These are phyloP conservation scores for Pterocles burchelli DNA, from an alignment of 2,113 vertebrate genomes.

Conservation along the genomic window DNA sequence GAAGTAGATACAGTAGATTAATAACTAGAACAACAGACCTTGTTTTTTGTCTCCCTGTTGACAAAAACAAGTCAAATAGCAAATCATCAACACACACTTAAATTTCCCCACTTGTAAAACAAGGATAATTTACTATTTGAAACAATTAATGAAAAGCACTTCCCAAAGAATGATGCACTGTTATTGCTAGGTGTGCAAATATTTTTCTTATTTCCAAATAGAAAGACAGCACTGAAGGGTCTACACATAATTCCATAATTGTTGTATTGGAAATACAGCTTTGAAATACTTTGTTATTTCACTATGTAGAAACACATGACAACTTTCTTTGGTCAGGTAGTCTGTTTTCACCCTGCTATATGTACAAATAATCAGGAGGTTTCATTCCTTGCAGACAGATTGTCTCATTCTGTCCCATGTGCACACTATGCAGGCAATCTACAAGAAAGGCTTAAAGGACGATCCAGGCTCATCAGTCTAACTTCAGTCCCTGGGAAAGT, in stretches of 20 bases:
- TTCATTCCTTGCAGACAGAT: background rate
- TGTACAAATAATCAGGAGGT: background rate
- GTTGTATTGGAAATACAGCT: background rate
- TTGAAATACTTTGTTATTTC: background rate
- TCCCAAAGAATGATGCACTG: background rate
- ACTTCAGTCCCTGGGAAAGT: too few relatives aligned
- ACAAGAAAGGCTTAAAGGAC: too few relatives aligned
- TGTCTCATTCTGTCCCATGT: background rate
- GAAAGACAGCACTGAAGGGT: background rate
- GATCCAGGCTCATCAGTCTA: too few relatives aligned
- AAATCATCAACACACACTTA: background rate
- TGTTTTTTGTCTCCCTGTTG: background rate
- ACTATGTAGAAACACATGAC: background rate
- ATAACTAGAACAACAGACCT: background rate
- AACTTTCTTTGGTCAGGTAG: background rate
- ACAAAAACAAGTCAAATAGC: background rate
- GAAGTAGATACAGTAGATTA: background rate
- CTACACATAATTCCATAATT: background rate
- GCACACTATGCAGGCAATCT: background rate
- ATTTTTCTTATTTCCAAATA: background rate
- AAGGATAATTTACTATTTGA: background rate
- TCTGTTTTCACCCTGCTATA: background rate
- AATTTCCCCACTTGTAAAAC: background rate
- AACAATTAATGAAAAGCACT: background rate
- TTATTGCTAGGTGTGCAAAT: background rate